phyloP scores from a whole-genome alignment of 2,113 vertebrate species.

The Poecilia latipinna region DNA sequence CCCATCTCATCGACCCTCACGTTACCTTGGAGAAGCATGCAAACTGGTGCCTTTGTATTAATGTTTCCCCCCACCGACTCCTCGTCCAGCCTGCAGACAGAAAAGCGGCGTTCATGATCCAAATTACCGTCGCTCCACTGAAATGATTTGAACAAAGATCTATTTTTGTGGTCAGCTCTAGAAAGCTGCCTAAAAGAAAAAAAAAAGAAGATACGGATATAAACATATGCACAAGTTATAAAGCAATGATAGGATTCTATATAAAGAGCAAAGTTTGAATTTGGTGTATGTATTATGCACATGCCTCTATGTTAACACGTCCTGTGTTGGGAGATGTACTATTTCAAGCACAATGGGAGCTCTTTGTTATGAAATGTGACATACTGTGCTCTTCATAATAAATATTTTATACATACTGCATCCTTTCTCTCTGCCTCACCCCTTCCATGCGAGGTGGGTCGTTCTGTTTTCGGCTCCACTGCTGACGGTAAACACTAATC shows the following conservation, averaged over 20 bases:
- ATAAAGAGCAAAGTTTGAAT: conserved; percentile 42
- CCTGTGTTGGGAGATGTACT: conserved; percentile 87
- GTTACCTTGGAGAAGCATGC: conserved; percentile 64
- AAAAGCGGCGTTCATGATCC: conserved; percentile 16
- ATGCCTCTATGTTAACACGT: conserved; percentile 74
- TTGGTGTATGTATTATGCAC: conserved; percentile 73
- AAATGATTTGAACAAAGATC: conserved; percentile 61
- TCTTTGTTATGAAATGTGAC: conserved; percentile 91
- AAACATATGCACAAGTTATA: conserved; percentile 66
- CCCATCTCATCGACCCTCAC: conserved; percentile 10
- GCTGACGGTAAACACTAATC: conserved; percentile 16
- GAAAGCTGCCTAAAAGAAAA: conserved; percentile 76
- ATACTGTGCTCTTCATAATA: conserved; percentile 91
- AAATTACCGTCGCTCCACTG: conserved; percentile 65
- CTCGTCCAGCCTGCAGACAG: conserved; percentile 39
- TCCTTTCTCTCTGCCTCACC: conserved; percentile 1
- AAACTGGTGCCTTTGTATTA: conserved; percentile 67
- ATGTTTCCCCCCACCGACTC: background rate
- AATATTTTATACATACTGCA: conserved; percentile 91
- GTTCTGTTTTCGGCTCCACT: conserved; percentile 6
- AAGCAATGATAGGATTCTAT: conserved; percentile 74
- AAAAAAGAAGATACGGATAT: conserved; percentile 11
- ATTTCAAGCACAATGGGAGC: conserved; percentile 90
- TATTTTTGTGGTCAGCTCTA: conserved; percentile 87
- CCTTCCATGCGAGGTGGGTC: background rate